A percentile compares a stretch with the other conserved stretches of the same genome.
Conservation (phyloP, 2,113 vertebrate genomes). For the Forbesichthys agassizii region DNA sequence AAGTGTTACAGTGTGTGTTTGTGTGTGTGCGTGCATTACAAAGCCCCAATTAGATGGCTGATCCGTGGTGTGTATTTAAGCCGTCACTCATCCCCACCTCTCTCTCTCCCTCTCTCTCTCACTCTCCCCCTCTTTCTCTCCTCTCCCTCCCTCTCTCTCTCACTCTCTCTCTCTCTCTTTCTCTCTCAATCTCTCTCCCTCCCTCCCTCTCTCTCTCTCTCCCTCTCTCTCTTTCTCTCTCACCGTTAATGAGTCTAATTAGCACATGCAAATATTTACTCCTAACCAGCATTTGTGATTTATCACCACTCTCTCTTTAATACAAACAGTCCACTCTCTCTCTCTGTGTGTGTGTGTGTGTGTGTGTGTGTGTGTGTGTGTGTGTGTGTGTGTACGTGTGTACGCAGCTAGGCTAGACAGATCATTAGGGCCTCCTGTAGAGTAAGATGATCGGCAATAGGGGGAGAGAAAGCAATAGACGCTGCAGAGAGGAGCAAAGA, state of each 20-base stretch:
- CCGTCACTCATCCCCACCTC: constrained; percentile 48
- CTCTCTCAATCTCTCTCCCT: not conserved
- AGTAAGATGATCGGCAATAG: constrained; percentile 62
- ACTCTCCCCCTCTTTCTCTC: constrained; percentile 20
- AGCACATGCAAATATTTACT: constrained; percentile 79
- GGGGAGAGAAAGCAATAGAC: constrained; percentile 47
- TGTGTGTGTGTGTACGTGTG: not conserved
- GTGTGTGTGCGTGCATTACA: constrained; percentile 51
- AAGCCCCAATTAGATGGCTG: constrained; percentile 70
- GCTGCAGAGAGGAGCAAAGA: constrained; percentile 20
- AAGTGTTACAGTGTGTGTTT: not conserved
- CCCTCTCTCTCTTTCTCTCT: constrained; percentile 42
- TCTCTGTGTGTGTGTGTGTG: constrained; percentile 22
- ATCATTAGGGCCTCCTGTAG: constrained; percentile 67
- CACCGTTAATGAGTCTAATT: constrained; percentile 77
- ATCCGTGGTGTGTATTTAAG: constrained; percentile 62
- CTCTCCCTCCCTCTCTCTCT: constrained; percentile 42
- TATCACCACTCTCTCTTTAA: constrained; percentile 66
- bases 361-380: not conserved
- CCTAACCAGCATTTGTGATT: constrained; percentile 69
- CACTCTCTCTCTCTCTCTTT: not conserved
- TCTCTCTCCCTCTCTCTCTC: constrained; percentile 23
- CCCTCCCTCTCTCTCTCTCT: constrained; percentile 13
- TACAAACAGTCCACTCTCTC: constrained; percentile 47
- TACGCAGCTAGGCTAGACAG: constrained; percentile 42